Evolutionary conservation across 1,140 invertebrate species (phyloP).

Genomic region (Euura saliciscinereae): DNA sequence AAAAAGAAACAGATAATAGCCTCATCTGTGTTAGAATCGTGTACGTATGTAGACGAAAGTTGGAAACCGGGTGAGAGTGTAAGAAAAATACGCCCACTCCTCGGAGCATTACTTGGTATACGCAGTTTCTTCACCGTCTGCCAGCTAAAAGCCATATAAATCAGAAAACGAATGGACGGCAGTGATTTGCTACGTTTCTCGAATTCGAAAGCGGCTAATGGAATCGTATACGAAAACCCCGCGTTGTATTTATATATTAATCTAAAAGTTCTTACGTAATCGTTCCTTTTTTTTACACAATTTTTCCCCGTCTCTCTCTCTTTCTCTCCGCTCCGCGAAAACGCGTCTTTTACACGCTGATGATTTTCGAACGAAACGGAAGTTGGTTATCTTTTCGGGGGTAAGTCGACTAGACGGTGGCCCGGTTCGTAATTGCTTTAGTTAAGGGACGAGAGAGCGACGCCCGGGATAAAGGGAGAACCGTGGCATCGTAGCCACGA

Average conservation of each 20-base stretch:
- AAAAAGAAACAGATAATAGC: background rate
- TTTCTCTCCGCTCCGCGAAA: background rate
- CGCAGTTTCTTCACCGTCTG: constrained; percentile 1
- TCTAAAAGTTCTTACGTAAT: no score
- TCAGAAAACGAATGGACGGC: constrained; percentile 6
- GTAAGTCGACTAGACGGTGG: constrained; percentile 5
- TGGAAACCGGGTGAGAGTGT: background rate
- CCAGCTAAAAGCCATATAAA: constrained; percentile 5
- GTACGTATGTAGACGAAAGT: background rate
- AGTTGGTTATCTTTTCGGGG: background rate
- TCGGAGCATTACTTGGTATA: background rate
- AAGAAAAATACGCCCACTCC: background rate
- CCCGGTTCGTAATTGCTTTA: constrained; percentile 5
- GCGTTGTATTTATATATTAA: no score
- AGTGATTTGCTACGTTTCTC: constrained; percentile 2
- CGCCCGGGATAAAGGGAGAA: background rate
- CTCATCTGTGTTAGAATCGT: no score
- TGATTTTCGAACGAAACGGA: background rate
- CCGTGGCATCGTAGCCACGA: background rate
- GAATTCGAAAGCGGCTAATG: background rate
- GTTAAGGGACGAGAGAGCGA: background rate
- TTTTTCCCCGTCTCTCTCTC: no score
- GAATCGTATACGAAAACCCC: no score
- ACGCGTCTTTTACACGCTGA: background rate
- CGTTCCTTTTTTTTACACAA: no score